These are phyloP conservation scores for Ophion costatus DNA, from an alignment of 2,888 invertebrate genomes.

Conservation along the genomic window DNA sequence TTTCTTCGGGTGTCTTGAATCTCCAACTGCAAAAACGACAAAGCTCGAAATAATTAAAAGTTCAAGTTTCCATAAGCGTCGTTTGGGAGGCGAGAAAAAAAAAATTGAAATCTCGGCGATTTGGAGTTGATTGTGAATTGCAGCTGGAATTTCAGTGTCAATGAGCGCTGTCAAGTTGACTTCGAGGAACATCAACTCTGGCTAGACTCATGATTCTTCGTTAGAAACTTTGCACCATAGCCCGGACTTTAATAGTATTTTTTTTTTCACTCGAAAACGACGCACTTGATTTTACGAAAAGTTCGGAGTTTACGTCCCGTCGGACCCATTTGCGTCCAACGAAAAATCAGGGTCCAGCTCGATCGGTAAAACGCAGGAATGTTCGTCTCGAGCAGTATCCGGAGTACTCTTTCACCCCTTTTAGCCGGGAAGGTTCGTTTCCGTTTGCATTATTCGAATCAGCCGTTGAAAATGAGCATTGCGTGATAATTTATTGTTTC, in stretches of 20 bases:
- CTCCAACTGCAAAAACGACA: background rate
- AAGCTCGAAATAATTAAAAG: background rate
- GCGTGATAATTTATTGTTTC: background rate
- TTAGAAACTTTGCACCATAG: background rate
- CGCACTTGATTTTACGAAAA: no score
- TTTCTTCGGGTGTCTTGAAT: background rate
- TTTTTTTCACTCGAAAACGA: background rate
- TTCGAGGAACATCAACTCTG: background rate
- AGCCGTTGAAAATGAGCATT: background rate
- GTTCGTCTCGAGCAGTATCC: background rate
- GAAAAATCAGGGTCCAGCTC: no score
- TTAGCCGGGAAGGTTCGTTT: background rate
- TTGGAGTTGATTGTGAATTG: background rate
- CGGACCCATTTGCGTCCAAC: no score
- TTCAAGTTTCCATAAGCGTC: no score
- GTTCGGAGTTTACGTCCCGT: no score
- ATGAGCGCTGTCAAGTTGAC: background rate
- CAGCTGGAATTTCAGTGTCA: background rate
- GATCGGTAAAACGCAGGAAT: background rate
- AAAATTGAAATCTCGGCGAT: background rate
- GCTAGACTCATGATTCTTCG: background rate
- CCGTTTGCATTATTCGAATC: background rate
- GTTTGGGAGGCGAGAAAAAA: background rate
- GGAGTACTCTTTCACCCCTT: background rate
- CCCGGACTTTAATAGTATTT: background rate